A percentile compares a stretch with the other conserved stretches of the same genome.
Evolutionary conservation across 1,140 invertebrate species (phyloP).

Genomic region (Elysia chlorotica): DNA sequence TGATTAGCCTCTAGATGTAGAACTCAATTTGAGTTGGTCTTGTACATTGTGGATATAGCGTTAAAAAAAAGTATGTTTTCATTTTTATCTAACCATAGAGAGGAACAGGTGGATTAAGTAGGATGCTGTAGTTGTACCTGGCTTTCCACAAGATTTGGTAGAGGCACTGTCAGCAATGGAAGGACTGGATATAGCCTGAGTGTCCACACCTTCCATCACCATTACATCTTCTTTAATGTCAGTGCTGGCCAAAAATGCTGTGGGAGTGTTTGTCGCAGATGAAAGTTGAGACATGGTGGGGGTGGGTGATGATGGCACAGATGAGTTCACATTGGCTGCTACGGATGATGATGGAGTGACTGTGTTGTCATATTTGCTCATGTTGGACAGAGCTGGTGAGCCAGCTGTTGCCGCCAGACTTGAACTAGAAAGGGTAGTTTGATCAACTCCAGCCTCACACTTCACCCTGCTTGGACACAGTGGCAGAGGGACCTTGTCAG

Average conservation of each 20-base stretch:
- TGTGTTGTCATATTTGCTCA: not conserved
- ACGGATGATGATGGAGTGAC: not conserved
- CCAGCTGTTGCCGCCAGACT: too few species aligned
- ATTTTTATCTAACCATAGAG: too few species aligned
- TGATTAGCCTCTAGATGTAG: too few species aligned
- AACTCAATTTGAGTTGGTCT: too few species aligned
- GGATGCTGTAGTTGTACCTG: constrained; percentile 4
- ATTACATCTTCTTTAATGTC: constrained; percentile 17
- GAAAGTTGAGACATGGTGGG: not conserved
- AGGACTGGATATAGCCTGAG: constrained; percentile 7
- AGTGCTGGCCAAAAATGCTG: constrained; percentile 8
- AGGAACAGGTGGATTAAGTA: too few species aligned
- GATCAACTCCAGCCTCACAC: too few species aligned
- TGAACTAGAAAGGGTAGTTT: too few species aligned
- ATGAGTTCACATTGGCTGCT: not conserved
- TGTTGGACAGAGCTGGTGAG: too few species aligned
- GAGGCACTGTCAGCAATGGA: constrained; percentile 2
- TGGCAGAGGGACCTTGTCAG: too few species aligned
- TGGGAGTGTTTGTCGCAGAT: not conserved
- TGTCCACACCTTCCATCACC: constrained; percentile 20
- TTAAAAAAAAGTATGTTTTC: too few species aligned
- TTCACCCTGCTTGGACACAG: too few species aligned
- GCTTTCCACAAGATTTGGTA: constrained; percentile 15
- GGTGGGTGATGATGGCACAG: not conserved
- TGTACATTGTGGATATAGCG: too few species aligned